These are phyloP conservation scores for Schmidtea mediterranea DNA, from an alignment of 1,140 invertebrate species.

Conservation along the genomic window DNA sequence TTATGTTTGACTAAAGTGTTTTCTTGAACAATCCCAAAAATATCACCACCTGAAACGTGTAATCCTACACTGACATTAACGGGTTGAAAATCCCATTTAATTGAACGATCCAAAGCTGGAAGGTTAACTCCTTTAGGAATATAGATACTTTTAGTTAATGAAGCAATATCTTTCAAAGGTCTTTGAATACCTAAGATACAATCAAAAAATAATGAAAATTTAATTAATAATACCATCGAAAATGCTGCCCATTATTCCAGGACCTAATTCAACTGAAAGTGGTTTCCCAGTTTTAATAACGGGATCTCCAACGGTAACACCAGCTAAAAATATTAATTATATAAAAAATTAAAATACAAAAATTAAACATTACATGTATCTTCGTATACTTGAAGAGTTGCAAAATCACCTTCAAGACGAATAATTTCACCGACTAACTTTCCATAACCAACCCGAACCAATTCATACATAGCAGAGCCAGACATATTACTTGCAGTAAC, in stretches of 20 bases:
- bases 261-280: slow-evolving; percentile 56
- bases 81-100: slow-evolving; percentile 70
- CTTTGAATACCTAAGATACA: too few species aligned
- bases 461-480: slow-evolving; percentile 97
- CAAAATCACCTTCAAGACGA: slow-evolving; percentile 90
- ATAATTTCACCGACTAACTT: slow-evolving; percentile 98
- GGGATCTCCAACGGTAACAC: slow-evolving; percentile 94
- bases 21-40: slow-evolving; percentile 80
- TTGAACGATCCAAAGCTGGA: neutral
- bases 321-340: too few species aligned
- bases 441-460: slow-evolving; percentile 86
- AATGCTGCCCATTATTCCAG: slow-evolving; percentile 91
- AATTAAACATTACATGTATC: too few species aligned
- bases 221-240: too few species aligned
- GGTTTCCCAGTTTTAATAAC: slow-evolving; percentile 90
- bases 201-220: too few species aligned
- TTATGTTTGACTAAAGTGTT: slow-evolving; percentile 88
- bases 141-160: slow-evolving; percentile 77
- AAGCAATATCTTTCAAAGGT: slow-evolving; percentile 77
- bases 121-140: slow-evolving; percentile 72
- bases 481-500: slow-evolving; percentile 96
- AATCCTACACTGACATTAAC: slow-evolving; percentile 52
- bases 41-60: slow-evolving; percentile 86
- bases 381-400: slow-evolving; percentile 97
- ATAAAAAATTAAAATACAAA: slow-evolving; percentile 13